These are phyloP conservation scores for Indicator maculatus DNA, from an alignment of 2,113 vertebrate genomes.

Conservation along the genomic window DNA sequence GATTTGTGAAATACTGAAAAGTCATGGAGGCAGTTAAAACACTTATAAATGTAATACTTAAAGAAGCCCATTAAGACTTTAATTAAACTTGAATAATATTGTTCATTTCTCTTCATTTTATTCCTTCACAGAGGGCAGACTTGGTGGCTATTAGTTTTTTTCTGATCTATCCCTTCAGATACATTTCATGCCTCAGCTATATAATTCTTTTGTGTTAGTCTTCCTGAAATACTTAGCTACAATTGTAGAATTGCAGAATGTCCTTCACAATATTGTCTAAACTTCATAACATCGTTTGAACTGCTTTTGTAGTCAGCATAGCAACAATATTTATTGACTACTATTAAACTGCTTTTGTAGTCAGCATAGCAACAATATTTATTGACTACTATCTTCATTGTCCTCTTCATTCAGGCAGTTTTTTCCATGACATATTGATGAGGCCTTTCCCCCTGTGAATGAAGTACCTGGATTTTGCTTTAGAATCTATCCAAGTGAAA, in stretches of 20 bases:
- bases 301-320: background rate
- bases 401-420: background rate
- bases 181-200: background rate
- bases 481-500: background rate
- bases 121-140: background rate
- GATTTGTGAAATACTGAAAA: conserved; percentile 24
- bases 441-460: background rate
- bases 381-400: background rate
- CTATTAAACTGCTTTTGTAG: background rate
- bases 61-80: conserved; percentile 44
- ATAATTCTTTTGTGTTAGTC: background rate
- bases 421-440: background rate
- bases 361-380: background rate
- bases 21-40: conserved; percentile 14
- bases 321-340: background rate
- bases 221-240: background rate
- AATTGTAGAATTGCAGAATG: no score
- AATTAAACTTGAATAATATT: conserved; percentile 52
- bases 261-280: no score
- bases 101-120: background rate
- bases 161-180: background rate
- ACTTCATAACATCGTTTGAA: background rate
- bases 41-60: background rate
- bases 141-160: background rate
- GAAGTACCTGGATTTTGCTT: background rate